phyloP scores from a whole-genome alignment of 2,113 vertebrate species.

The Sebastes schlegelii region DNA sequence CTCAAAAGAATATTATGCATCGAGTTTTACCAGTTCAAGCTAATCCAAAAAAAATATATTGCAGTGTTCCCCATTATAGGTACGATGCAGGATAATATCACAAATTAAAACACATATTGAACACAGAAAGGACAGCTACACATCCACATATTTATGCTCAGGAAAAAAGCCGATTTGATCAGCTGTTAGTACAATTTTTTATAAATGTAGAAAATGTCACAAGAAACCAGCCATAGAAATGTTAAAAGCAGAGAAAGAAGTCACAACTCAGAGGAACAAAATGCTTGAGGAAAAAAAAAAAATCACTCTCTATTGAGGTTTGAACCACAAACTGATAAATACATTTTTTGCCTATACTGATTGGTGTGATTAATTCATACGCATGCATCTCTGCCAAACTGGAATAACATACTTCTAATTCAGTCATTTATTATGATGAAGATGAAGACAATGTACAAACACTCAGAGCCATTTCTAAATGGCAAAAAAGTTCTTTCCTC shows the following conservation, averaged over 20 bases:
- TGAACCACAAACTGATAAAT: conserved; percentile 59
- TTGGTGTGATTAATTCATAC: conserved; percentile 58
- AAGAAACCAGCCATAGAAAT: conserved; percentile 34
- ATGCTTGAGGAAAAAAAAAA: not conserved
- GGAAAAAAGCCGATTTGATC: conserved; percentile 34
- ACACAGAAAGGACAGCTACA: conserved; percentile 68
- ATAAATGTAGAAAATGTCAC: conserved; percentile 58
- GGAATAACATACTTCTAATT: conserved; percentile 62
- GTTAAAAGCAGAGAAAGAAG: conserved; percentile 32
- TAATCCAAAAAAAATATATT: conserved; percentile 28
- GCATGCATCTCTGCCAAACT: conserved; percentile 78
- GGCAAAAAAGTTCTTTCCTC: conserved; percentile 50
- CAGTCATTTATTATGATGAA: conserved; percentile 61
- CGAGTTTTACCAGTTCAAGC: conserved; percentile 25
- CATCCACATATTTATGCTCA: conserved; percentile 54
- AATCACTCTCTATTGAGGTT: conserved; percentile 37
- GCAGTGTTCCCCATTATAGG: conserved; percentile 41
- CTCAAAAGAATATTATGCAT: conserved; percentile 30
- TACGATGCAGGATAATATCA: conserved; percentile 52
- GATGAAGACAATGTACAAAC: conserved; percentile 64
- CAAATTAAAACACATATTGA: conserved; percentile 56
- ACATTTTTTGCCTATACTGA: conserved; percentile 50
- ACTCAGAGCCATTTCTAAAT: conserved; percentile 47
- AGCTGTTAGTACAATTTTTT: conserved; percentile 41
- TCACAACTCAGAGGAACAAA: conserved; percentile 36